These are phyloP conservation scores for Leptoclinus maculatus DNA, from an alignment of 2,797 vertebrate species.

Conservation along the genomic window DNA sequence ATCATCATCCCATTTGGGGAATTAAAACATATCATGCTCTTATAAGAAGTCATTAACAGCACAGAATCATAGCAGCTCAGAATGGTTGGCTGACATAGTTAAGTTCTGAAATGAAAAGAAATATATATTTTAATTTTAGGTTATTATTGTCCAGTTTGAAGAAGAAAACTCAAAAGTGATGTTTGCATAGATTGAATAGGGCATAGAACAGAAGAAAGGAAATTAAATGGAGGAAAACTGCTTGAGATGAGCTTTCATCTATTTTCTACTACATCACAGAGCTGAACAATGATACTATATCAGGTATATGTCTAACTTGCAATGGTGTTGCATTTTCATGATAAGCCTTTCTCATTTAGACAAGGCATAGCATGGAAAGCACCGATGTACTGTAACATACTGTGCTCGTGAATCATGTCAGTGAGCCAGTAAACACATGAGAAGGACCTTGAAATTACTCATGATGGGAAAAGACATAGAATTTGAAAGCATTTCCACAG, in stretches of 20 bases:
- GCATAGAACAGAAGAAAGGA: neutral
- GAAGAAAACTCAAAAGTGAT: neutral
- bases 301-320: neutral
- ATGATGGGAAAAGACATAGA: neutral
- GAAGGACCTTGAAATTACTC: neutral
- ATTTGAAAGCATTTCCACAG: neutral
- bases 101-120: neutral
- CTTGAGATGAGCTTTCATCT: neutral
- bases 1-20: neutral
- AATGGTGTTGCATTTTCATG: neutral
- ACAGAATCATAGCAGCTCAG: neutral
- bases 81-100: neutral
- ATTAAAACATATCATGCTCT: no score
- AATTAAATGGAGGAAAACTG: neutral
- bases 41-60: no score
- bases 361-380: neutral
- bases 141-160: neutral
- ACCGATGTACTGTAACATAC: neutral
- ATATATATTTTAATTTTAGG: neutral
- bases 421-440: neutral
- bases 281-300: neutral
- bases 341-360: neutral
- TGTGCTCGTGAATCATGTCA: neutral
- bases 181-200: neutral
- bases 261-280: neutral